A percentile compares a stretch with the other conserved stretches of the same genome.
Evolutionary conservation across 2,113 vertebrate species (phyloP).

Genomic region (Syngnathus floridae): DNA sequence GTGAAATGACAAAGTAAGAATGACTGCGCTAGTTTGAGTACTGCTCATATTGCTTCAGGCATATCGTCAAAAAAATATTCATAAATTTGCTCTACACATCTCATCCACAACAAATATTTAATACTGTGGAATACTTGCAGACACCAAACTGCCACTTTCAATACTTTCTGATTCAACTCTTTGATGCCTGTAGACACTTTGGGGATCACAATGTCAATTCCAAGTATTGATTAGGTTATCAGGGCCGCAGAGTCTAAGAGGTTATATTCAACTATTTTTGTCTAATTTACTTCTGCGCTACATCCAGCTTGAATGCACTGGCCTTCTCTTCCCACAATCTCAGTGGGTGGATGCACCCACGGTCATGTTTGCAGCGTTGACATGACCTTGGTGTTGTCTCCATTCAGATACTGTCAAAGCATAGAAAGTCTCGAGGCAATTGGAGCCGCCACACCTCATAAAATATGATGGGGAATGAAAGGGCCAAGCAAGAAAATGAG

Average conservation of each 20-base stretch:
- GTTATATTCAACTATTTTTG: slow-evolving; percentile 19
- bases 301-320: slow-evolving; percentile 23
- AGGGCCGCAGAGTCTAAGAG: not conserved
- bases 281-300: slow-evolving; percentile 11
- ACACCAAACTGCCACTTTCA: not conserved
- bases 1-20: no score
- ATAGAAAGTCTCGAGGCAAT: slow-evolving; percentile 41
- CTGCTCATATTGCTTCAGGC: not conserved
- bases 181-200: not conserved
- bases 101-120: not conserved
- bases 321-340: slow-evolving; percentile 29
- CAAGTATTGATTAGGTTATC: slow-evolving; percentile 1
- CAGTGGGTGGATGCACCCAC: slow-evolving; percentile 44
- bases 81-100: not conserved
- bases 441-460: slow-evolving; percentile 44
- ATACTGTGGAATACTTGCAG: not conserved
- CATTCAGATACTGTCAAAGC: slow-evolving; percentile 37
- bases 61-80: not conserved
- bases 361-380: slow-evolving; percentile 34
- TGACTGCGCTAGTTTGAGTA: not conserved
- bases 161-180: not conserved
- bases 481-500: slow-evolving; percentile 4
- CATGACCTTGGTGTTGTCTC: slow-evolving; percentile 42
- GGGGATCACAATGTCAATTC: not conserved
- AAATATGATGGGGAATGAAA: slow-evolving; percentile 27